Evolutionary conservation across 1,140 invertebrate genomes (phyloP), one percentile per base, ranked within the genome.

Genomic region (Drosophila lini): DNA sequence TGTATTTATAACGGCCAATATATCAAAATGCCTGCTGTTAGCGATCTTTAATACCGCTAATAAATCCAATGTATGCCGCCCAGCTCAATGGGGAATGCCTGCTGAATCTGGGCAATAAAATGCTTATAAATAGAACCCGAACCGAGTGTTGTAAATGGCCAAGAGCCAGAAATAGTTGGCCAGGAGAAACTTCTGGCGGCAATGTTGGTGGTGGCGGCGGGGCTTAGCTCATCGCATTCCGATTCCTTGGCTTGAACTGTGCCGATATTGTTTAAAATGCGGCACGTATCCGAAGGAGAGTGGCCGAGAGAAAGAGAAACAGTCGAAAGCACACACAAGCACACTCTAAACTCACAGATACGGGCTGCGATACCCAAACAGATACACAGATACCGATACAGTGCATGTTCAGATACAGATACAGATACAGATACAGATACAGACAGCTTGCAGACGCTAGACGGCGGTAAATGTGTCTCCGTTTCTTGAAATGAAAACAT

Each of bases 401-500:
- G 40, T 53, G 32, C 48, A 52, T 52, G 32, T 22, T 36, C 50
- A 50, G n/a, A 44, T 34, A 53, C 52, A 64, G 38, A 45, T 44
- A 64, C 50, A 50, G n/a, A 44, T 34, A 53, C 52, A 64, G 38
- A 45, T 44, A 64, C 67, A 73, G 32, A 61, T 47, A 80, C 81
- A 84, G 81, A 83, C 81, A 48, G 82, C 62, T 69, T 73, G 83
- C 79, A 88, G 83, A 88, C 83, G 80, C 50, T 74, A 60, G 52
- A 60, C 61, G 57, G 31, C 78, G 63, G 71, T 81, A 86, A 86
- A 86, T 88, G 83, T 86, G 82, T 76, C 74, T 78, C 40, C 74
- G 48, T 74, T 62, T 88, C 64, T 89, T 68, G 78, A 83, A 81
- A 89, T 89, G 84, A 88, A 88, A 88, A 88, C 80, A 88, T 88